A percentile compares a stretch with the other conserved stretches of the same genome.
phyloP scores from a whole-genome alignment of 2,888 invertebrate species.

The Gastracanthus pulcherrimus region DNA sequence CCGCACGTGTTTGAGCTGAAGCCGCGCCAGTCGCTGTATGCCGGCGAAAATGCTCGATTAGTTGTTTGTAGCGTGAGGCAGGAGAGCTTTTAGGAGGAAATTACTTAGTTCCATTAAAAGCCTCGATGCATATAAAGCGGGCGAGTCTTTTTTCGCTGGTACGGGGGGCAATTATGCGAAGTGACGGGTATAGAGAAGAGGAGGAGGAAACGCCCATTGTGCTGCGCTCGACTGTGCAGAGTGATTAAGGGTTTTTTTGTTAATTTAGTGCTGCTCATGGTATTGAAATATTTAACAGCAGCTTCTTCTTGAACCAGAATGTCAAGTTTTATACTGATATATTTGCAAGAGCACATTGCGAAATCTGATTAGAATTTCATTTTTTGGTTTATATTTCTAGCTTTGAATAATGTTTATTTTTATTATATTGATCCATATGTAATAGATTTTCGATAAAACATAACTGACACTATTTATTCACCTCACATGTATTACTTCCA shows the following conservation, averaged over 20 bases:
- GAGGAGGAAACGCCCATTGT: neutral
- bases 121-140: neutral
- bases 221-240: neutral
- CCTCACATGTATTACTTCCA: no score
- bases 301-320: neutral
- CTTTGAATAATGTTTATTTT: no score
- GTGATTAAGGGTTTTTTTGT: neutral
- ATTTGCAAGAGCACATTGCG: no score
- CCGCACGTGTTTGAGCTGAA: neutral
- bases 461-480: no score
- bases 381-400: no score
- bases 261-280: neutral
- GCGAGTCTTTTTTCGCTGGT: neutral
- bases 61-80: constrained; percentile 10
- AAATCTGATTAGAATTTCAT: no score
- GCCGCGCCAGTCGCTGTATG: neutral
- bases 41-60: constrained; percentile 10
- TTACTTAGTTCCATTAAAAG: constrained; percentile 37
- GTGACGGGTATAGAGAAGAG: neutral
- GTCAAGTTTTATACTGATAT: no score
- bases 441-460: no score
- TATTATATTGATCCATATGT: no score
- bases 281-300: neutral
- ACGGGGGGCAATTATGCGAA: constrained; percentile 7
- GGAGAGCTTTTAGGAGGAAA: neutral